Percentiles rank a stretch among this genome's conserved stretches.
Conservation (phyloP, 1,140 invertebrate species). For the Aphaenogaster floridana region DNA sequence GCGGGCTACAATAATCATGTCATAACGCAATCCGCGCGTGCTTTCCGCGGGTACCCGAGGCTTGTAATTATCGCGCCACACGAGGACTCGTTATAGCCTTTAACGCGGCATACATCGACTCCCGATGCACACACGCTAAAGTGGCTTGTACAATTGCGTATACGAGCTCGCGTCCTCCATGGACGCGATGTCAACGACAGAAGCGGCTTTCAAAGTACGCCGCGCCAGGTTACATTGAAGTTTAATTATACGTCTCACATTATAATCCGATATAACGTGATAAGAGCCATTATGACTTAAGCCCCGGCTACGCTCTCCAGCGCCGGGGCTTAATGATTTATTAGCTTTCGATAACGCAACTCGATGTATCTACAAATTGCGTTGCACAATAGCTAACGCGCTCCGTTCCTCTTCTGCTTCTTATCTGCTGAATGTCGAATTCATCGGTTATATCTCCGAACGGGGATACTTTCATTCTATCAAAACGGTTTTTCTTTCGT, state of each 20-base stretch:
- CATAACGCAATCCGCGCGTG: slow-evolving; percentile 82
- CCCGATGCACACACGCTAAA: slow-evolving; percentile 68
- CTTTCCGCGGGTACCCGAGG: slow-evolving; percentile 73
- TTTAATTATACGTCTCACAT: slow-evolving; percentile 65
- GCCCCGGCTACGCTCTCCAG: neutral
- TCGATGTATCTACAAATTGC: slow-evolving; percentile 31
- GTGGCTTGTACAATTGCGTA: slow-evolving; percentile 71
- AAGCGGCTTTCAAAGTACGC: slow-evolving; percentile 53
- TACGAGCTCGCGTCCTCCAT: slow-evolving; percentile 65
- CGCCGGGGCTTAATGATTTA: slow-evolving; percentile 30
- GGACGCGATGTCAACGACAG: slow-evolving; percentile 67
- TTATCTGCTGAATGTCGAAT: slow-evolving; percentile 32
- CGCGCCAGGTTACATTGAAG: slow-evolving; percentile 54
- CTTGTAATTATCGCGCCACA: slow-evolving; percentile 74
- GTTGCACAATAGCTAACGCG: slow-evolving; percentile 16
- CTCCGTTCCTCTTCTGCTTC: too few species aligned
- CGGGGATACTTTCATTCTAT: slow-evolving; percentile 23
- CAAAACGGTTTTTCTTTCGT: slow-evolving; percentile 3
- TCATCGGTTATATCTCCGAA: neutral
- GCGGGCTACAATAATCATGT: slow-evolving; percentile 84
- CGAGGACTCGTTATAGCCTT: slow-evolving; percentile 77
- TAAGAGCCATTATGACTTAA: slow-evolving; percentile 49
- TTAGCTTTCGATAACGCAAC: slow-evolving; percentile 41
- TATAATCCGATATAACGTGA: slow-evolving; percentile 46
- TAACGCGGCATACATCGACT: slow-evolving; percentile 74